These are phyloP conservation scores for Grapholita molesta DNA, from an alignment of 1,140 invertebrate genomes.

Conservation along the genomic window DNA sequence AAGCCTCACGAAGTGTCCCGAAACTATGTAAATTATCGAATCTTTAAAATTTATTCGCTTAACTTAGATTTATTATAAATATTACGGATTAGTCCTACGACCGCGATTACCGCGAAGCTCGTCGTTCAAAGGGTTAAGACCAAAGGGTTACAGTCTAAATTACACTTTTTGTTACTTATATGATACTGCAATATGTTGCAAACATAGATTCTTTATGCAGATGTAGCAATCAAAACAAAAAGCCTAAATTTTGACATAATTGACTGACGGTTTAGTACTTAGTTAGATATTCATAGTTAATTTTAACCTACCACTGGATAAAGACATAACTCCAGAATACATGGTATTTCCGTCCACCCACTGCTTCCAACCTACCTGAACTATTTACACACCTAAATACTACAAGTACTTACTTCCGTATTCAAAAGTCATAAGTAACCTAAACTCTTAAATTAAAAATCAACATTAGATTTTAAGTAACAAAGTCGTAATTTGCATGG, in stretches of 20 bases:
- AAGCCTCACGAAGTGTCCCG: too few relatives aligned
- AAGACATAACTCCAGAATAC: conserved; percentile 11
- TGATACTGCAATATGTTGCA: background rate
- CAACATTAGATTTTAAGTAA: background rate
- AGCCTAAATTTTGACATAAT: background rate
- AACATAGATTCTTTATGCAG: background rate
- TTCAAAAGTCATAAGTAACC: background rate
- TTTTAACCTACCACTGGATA: background rate
- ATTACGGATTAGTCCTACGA: too few relatives aligned
- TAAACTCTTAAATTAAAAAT: background rate
- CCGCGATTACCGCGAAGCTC: too few relatives aligned
- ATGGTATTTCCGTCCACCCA: conserved; percentile 9
- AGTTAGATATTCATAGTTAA: background rate
- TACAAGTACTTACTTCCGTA: background rate
- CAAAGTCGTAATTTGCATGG: background rate
- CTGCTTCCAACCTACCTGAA: background rate
- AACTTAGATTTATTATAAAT: too few relatives aligned
- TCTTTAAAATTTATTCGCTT: too few relatives aligned
- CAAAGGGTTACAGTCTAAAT: too few relatives aligned
- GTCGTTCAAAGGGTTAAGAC: too few relatives aligned
- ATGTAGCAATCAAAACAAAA: background rate
- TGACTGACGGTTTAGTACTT: background rate
- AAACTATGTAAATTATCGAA: too few relatives aligned
- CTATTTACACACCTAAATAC: conserved; percentile 3
- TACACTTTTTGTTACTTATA: too few relatives aligned